phyloP scores from a whole-genome alignment of 2,113 vertebrate genomes.

The Lophochroa leadbeateri region DNA sequence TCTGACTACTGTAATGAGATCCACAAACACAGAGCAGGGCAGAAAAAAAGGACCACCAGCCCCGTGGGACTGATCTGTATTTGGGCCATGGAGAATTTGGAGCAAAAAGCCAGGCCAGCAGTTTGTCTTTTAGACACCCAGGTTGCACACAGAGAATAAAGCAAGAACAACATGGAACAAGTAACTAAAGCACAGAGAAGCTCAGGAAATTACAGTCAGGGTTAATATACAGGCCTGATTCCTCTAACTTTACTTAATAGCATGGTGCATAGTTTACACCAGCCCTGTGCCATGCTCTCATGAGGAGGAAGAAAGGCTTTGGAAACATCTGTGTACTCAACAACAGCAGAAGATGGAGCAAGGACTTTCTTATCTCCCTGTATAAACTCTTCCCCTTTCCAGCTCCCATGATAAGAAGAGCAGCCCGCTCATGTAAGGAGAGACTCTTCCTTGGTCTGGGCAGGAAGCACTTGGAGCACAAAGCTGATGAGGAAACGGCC shows the following conservation, averaged over 20 bases:
- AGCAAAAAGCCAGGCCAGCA: background rate
- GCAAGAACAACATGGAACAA: background rate
- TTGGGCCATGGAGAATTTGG: background rate
- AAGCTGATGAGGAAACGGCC: background rate
- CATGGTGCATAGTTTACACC: background rate
- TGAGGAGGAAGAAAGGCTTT: background rate
- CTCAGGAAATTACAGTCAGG: background rate
- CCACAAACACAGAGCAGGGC: background rate
- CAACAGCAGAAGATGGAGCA: background rate
- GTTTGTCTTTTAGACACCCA: background rate
- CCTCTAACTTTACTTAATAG: background rate
- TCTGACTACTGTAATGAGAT: background rate
- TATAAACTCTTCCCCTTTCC: background rate
- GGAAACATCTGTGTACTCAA: background rate
- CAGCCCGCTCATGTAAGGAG: rapidly evolving
- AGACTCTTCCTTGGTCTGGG: background rate
- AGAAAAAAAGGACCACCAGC: background rate
- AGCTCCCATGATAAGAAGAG: background rate
- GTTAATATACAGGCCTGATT: background rate
- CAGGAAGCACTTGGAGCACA: rapidly evolving
- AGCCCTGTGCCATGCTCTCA: background rate
- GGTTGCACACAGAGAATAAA: background rate
- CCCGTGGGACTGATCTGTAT: background rate
- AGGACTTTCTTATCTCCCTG: background rate
- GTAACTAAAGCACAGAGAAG: background rate